Evolutionary conservation across 2,888 invertebrate species (phyloP).

Genomic region (Drosophila macrospina): DNA sequence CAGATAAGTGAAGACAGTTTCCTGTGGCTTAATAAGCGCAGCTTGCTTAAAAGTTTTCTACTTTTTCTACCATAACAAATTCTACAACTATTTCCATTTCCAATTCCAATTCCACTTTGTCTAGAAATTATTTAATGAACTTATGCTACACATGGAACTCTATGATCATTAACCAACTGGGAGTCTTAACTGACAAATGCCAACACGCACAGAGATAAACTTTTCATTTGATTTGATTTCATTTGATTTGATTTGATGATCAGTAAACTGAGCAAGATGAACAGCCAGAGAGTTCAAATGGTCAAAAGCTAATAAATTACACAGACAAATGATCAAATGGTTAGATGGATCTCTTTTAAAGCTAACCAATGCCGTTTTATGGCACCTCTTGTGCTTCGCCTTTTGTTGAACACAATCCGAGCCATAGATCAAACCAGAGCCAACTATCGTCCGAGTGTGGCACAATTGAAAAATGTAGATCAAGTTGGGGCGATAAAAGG

Average conservation of each 20-base stretch:
- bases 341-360: conserved; percentile 37
- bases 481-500: conserved; percentile 72
- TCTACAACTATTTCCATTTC: conserved; percentile 41
- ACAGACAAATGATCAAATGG: conserved; percentile 16
- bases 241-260: conserved; percentile 60
- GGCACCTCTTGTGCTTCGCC: conserved; percentile 54
- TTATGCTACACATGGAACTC: conserved; percentile 50
- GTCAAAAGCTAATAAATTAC: conserved; percentile 74
- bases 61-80: conserved; percentile 66
- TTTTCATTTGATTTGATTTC: conserved; percentile 50
- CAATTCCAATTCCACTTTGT: too few species aligned
- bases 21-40: conserved; percentile 15
- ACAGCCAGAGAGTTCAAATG: conserved; percentile 57
- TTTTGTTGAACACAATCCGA: conserved; percentile 10
- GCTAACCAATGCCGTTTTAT: conserved; percentile 57
- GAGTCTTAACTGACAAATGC: conserved; percentile 52
- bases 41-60: conserved; percentile 17
- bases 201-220: conserved; percentile 56
- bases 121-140: conserved; percentile 44
- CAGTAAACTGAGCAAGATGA: conserved; percentile 74
- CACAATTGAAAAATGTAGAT: conserved; percentile 74
- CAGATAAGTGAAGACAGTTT: conserved; percentile 11
- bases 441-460: conserved; percentile 18
- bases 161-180: conserved; percentile 28
- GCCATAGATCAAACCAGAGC: conserved; percentile 43